These are phyloP conservation scores for Diadumene lineata DNA, from an alignment of 92 coral and sea anemone genomes.

Conservation along the genomic window DNA sequence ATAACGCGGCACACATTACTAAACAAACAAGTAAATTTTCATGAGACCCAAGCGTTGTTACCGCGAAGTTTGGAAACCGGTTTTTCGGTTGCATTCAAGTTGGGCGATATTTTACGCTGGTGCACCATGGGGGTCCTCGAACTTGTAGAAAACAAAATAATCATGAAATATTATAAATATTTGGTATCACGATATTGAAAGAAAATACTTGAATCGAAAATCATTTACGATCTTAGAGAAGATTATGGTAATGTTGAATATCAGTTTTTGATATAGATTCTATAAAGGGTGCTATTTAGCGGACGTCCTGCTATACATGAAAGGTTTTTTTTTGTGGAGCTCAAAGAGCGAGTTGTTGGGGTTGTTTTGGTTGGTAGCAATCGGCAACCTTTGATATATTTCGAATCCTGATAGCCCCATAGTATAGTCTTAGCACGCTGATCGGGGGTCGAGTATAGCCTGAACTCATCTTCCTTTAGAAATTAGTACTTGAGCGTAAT, in stretches of 20 bases:
- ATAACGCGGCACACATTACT: constrained; percentile 31
- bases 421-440: constrained; percentile 27
- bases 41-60: not conserved
- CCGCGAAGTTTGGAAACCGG: constrained; percentile 16
- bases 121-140: not conserved
- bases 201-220: not conserved
- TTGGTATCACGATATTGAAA: not conserved
- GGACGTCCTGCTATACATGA: constrained; percentile 7
- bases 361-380: constrained; percentile 16
- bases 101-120: not conserved
- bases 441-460: constrained; percentile 53
- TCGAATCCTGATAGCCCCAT: constrained; percentile 7
- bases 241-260: not conserved
- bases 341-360: constrained; percentile 1
- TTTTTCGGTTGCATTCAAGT: not conserved
- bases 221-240: not conserved
- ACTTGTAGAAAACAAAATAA: constrained; percentile 7
- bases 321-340: not conserved
- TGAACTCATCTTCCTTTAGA: constrained; percentile 47
- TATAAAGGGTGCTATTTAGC: no score
- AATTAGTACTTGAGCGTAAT: constrained; percentile 85
- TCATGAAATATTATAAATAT: constrained; percentile 8
- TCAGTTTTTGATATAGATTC: not conserved
- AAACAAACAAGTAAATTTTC: constrained; percentile 30
- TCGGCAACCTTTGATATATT: constrained; percentile 28